These are phyloP conservation scores for Anthopleura sola DNA, from an alignment of 64 coral and sea anemone species.

Conservation along the genomic window DNA sequence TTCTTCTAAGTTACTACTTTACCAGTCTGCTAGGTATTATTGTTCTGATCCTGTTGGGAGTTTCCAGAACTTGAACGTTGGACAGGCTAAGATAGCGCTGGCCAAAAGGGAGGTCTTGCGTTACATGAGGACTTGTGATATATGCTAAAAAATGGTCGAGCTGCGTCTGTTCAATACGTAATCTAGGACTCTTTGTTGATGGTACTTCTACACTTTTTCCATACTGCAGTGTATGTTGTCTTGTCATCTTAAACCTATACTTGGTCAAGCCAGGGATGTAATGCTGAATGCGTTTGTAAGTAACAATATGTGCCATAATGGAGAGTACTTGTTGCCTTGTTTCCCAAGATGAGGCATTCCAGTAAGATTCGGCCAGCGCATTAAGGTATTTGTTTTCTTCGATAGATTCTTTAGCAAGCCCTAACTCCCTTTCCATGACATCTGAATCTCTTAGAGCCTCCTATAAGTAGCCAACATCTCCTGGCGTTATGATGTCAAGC, in stretches of 20 bases:
- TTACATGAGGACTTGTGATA: slow-evolving; percentile 39
- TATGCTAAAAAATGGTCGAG: slow-evolving; percentile 29
- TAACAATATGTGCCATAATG: slow-evolving; percentile 9
- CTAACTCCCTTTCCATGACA: slow-evolving; percentile 29
- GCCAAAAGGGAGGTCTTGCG: too few relatives aligned
- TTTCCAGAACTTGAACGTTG: too few relatives aligned
- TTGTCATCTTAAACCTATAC: slow-evolving; percentile 30
- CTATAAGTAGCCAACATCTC: slow-evolving; percentile 34
- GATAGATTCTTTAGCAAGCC: neutral
- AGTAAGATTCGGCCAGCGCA: slow-evolving; percentile 26
- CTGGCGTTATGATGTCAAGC: too few relatives aligned
- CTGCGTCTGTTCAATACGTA: slow-evolving; percentile 12
- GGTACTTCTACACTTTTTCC: neutral
- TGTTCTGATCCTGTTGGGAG: too few relatives aligned
- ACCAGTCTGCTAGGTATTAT: slow-evolving; percentile 28
- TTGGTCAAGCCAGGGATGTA: slow-evolving; percentile 24
- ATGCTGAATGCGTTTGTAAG: neutral
- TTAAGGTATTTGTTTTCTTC: slow-evolving; percentile 47
- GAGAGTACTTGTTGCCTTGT: slow-evolving; percentile 21
- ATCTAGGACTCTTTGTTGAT: slow-evolving; percentile 9
- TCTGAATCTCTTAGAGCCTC: slow-evolving; percentile 36
- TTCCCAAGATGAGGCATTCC: slow-evolving; percentile 27
- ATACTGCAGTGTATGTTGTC: slow-evolving; percentile 23
- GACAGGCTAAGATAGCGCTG: too few relatives aligned
- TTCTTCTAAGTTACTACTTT: too few relatives aligned